These are phyloP conservation scores for Pemphredon lugubris DNA, from an alignment of 2,888 invertebrate genomes.

Conservation along the genomic window DNA sequence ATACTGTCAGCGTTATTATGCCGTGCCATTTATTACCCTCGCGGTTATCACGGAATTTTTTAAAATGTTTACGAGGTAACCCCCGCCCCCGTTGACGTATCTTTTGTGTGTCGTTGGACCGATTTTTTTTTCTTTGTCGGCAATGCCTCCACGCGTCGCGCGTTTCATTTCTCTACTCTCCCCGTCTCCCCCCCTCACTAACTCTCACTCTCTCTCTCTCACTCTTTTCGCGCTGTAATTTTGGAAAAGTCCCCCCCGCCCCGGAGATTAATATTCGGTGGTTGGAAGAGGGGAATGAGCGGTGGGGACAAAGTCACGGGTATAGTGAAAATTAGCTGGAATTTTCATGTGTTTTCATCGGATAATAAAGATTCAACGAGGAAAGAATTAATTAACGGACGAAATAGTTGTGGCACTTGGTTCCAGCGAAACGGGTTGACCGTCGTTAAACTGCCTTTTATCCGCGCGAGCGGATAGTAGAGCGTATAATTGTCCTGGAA, in stretches of 20 bases:
- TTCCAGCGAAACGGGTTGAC: not conserved
- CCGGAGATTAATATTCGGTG: not conserved
- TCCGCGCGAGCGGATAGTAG: no score
- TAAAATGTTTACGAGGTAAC: constrained; percentile 30
- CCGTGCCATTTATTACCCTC: constrained; percentile 36
- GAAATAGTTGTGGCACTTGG: not conserved
- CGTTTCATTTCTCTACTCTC: not conserved
- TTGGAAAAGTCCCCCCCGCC: not conserved
- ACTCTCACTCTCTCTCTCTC: not conserved
- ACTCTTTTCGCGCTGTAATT: not conserved
- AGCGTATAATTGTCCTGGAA: no score
- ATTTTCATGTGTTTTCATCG: not conserved
- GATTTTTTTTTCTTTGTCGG: not conserved
- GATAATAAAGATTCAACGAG: constrained; percentile 1
- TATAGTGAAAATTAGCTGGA: not conserved
- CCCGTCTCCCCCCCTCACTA: not conserved
- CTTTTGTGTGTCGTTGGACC: constrained; percentile 1
- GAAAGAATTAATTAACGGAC: constrained; percentile 13
- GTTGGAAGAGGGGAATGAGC: not conserved
- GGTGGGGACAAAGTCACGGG: not conserved
- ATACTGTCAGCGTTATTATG: constrained; percentile 55
- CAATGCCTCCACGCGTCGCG: not conserved
- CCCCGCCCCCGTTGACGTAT: not conserved
- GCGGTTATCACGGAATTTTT: constrained; percentile 47
- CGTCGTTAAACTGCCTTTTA: not conserved